These are phyloP conservation scores for Mustelus asterias DNA, from an alignment of 2,113 vertebrate genomes.

Conservation along the genomic window DNA sequence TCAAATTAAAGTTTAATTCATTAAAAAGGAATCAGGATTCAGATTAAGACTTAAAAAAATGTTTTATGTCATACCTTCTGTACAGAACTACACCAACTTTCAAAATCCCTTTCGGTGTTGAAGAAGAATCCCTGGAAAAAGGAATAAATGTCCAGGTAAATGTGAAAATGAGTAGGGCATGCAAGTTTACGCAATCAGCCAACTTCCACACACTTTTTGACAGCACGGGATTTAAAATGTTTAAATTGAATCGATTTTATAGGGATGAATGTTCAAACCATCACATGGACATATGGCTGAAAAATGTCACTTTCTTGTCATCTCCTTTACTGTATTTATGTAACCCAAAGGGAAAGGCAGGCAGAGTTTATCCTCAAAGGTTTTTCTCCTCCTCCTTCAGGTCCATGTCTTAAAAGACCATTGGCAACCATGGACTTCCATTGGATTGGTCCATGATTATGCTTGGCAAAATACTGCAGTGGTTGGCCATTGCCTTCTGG, in stretches of 20 bases:
- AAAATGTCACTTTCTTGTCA: neutral
- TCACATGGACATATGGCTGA: neutral
- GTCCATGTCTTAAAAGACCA: no score
- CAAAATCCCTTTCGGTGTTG: slow-evolving; percentile 79
- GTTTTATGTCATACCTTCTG: slow-evolving; percentile 64
- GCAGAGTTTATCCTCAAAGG: neutral
- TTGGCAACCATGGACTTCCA: no score
- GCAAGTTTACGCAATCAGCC: neutral
- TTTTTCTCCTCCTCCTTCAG: no score
- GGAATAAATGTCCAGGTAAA: slow-evolving; percentile 1
- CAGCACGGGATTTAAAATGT: neutral
- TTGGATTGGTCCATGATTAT: no score
- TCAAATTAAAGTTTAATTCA: neutral
- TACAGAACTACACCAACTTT: slow-evolving; percentile 73
- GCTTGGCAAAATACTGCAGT: no score
- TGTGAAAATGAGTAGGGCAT: neutral
- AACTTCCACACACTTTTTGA: neutral
- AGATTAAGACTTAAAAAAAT: neutral
- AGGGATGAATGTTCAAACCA: neutral
- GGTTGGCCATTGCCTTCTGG: no score
- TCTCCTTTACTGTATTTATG: neutral
- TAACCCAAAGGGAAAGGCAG: neutral
- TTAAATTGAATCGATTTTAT: neutral
- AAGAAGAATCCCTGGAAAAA: slow-evolving; percentile 74
- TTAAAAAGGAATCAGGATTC: neutral